Evolutionary conservation across 2,113 vertebrate species (phyloP), one percentile per base, ranked within the genome.

Genomic region (Alaudala cheleensis): DNA sequence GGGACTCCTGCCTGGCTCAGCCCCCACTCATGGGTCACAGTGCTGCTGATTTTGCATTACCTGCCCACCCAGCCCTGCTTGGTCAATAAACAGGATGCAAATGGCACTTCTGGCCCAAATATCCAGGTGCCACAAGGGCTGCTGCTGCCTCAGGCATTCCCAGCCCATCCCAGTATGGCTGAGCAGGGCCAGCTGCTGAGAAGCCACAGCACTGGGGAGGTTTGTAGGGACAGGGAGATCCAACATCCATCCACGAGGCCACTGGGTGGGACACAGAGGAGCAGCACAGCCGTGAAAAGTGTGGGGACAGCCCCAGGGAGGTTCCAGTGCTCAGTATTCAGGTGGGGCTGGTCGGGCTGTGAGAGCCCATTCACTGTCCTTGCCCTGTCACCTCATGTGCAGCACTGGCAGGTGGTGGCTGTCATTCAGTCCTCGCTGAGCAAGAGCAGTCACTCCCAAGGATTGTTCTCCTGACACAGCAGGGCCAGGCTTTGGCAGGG

Each of bases 261-360:
- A 20, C 6, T 0, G 4, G 1, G 10, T 25, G 4, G 7, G 5
- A 9, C 23, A 76, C 24, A 70, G 13, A 40, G 9, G 5, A 53
- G 8, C 26, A 92, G 16, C 39, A 56, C 0, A 0, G 2, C 9
- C 16, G 11, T 0, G 0, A 37, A 1, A n/a, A 2, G 0, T 0
- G 2, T 1, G 5, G 4, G 44, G 1, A 12, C 6, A 88, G 1
- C 6, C 7, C 11, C 6, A 5, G 0, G 0, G 3, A 39, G 1
- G 1, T 0, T 6, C 0, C 2, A 1, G 0, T 1, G 0, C 40
- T 60, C 31, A 10, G 3, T 29, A 42, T 11, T 28, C 12, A 33
- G 54, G 23, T 72, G 72, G 7, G 14, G 47, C 45, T 91, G 50
- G 2, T 37, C 18, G 26, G 25, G 28, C 5, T 12, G 2, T 45